Conservation (phyloP, 2,888 invertebrate species). For the Beris chalybata region DNA sequence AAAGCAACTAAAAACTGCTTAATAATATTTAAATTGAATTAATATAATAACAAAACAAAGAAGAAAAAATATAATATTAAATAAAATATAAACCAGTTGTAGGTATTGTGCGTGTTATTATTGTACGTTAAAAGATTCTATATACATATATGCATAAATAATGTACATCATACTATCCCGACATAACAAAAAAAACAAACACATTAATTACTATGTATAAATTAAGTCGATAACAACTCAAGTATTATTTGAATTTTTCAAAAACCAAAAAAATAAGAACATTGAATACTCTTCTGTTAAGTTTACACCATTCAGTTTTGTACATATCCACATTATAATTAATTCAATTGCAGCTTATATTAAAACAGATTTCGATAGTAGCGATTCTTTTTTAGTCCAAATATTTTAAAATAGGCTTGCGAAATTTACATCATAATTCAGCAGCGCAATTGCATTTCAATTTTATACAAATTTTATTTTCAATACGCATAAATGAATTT, state of each 20-base stretch:
- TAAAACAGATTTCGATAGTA: no score
- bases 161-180: conserved; percentile 27
- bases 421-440: conserved; percentile 1
- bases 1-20: conserved; percentile 9
- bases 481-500: no score
- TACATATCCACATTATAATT: conserved; percentile 13
- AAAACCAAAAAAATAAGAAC: background rate
- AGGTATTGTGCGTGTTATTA: conserved; percentile 32
- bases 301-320: conserved; percentile 17
- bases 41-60: conserved; percentile 38
- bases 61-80: conserved; percentile 37
- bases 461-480: background rate
- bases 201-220: conserved; percentile 24
- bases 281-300: conserved; percentile 1
- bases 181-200: conserved; percentile 4
- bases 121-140: conserved; percentile 34
- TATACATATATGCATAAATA: conserved; percentile 23
- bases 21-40: conserved; percentile 4
- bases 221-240: background rate
- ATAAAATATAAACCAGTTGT: conserved; percentile 33
- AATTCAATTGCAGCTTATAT: no score
- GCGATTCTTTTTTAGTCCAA: no score
- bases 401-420: no score
- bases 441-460: background rate
- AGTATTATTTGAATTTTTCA: background rate